These are phyloP conservation scores for Ferrisia virgata DNA, from an alignment of 2,888 invertebrate genomes.

Conservation along the genomic window DNA sequence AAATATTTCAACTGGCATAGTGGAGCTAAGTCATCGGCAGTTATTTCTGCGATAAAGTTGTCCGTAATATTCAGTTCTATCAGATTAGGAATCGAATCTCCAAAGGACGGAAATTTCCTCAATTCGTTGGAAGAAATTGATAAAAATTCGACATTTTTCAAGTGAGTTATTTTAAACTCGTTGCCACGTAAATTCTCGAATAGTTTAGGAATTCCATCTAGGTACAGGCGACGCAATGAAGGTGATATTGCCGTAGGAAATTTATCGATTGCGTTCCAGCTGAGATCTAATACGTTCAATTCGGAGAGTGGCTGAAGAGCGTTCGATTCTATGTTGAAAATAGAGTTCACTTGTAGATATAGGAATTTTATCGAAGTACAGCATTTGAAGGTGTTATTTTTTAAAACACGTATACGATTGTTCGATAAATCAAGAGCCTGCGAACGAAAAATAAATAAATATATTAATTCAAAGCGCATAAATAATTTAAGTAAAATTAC, in stretches of 20 bases:
- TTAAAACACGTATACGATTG: neutral
- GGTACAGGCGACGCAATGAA: neutral
- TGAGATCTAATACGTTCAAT: conserved; percentile 37
- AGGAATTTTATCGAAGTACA: conserved; percentile 36
- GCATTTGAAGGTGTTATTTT: conserved; percentile 34
- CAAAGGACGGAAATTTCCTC: conserved; percentile 25
- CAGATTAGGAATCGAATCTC: conserved; percentile 30
- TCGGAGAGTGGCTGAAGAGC: conserved; percentile 6
- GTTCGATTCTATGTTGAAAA: neutral
- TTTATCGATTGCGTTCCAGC: neutral
- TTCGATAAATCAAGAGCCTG: conserved; percentile 37
- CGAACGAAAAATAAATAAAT: neutral
- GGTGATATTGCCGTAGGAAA: neutral
- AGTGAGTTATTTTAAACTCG: neutral
- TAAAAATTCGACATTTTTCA: conserved; percentile 10
- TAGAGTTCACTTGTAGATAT: conserved; percentile 11
- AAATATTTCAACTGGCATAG: conserved; percentile 27
- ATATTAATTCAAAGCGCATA: neutral
- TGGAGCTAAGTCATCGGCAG: conserved; percentile 28
- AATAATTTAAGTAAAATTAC: neutral
- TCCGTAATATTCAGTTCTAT: conserved; percentile 30
- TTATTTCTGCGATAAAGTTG: conserved; percentile 22
- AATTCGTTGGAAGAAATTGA: neutral
- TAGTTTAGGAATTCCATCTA: neutral
- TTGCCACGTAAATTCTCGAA: neutral